Base-by-base conservation (phyloP, 2,113 vertebrate genomes). In the Tetraodon nigroviridis region DNA sequence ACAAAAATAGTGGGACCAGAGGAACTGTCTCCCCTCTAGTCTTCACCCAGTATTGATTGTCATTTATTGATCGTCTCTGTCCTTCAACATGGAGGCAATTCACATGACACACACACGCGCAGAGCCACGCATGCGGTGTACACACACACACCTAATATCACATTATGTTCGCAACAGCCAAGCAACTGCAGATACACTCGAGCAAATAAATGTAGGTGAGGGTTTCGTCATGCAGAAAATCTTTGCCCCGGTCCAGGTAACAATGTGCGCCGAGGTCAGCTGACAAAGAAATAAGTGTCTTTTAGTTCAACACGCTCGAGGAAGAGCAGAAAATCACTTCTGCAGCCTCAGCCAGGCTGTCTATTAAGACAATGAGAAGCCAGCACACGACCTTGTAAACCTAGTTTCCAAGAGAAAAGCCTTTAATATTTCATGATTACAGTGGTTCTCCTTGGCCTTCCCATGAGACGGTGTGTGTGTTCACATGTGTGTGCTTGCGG, bases 1-100 rank as follows among this genome's bases (percentile, higher is more conserved):
- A 61, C 40, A 15, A 20, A 75, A 64, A 46, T 8, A 58, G 48
- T 48, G 61, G 50, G 8, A 69, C 53, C 51, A 55, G 12, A 46
- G 58, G 21, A 51, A 52, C 53, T 32, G 48, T 55, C 61, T 56
- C 61, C 66, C 66, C 44, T n/a, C 44, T 17, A 45, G 44, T n/a
- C 44, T 51, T 86, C 81, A 81, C 87, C 83, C 78, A 85, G 79
- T 79, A 88, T 84, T 83, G 87, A 91, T 86, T 67, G 76, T 75
- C 71, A n/a, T 71, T 51, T 86, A 89, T 89, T 79, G 88, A 90
- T 87, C 73, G 56, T 61, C 55, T 76, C 73, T 84, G 84, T 85
- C 87, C 86, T 87, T 89, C 82, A 75, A 50, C 64, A 61, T 13
- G 24, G 57, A 40, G 71, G 69, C 52, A 19, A 64, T 67, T 76